Evolutionary conservation across 2,888 invertebrate species (phyloP).

Genomic region (Epistrophella euchroma): DNA sequence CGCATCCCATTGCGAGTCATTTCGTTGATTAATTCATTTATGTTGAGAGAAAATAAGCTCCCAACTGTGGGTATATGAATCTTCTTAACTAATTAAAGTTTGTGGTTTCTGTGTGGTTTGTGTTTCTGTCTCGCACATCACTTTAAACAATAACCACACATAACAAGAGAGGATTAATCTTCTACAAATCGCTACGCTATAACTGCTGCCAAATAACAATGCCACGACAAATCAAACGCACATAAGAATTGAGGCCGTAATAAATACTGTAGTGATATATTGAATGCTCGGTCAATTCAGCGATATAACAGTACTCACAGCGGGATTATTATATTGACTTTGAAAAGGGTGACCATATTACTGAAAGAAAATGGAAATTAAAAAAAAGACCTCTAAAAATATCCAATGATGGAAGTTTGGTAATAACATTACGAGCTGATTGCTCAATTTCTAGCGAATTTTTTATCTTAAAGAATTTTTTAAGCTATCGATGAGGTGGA

Average conservation of each 20-base stretch:
- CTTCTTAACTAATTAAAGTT: conserved; percentile 12
- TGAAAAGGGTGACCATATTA: conserved; percentile 1
- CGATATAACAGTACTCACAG: conserved; percentile 9
- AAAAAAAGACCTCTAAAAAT: too few relatives aligned
- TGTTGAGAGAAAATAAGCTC: conserved; percentile 18
- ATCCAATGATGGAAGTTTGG: too few relatives aligned
- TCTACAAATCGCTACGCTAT: conserved; percentile 8
- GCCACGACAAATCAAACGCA: conserved; percentile 14
- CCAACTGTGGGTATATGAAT: background rate
- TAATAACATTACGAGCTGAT: too few relatives aligned
- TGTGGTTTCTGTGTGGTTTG: conserved; percentile 13
- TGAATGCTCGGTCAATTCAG: conserved; percentile 1
- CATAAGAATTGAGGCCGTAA: conserved; percentile 2
- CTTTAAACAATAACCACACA: conserved; percentile 25
- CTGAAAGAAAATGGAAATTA: background rate
- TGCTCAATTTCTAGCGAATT: too few relatives aligned
- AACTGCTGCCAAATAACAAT: background rate
- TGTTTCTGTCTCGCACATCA: conserved; percentile 5
- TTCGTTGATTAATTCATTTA: background rate
- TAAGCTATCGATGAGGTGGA: too few relatives aligned
- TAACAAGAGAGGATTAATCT: conserved; percentile 8
- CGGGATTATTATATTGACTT: conserved; percentile 1
- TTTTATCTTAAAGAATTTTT: too few relatives aligned
- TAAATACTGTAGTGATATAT: conserved; percentile 6
- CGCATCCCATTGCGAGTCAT: background rate